These are phyloP conservation scores for Lagodon rhomboides DNA, from an alignment of 2,797 vertebrate genomes.

Conservation along the genomic window DNA sequence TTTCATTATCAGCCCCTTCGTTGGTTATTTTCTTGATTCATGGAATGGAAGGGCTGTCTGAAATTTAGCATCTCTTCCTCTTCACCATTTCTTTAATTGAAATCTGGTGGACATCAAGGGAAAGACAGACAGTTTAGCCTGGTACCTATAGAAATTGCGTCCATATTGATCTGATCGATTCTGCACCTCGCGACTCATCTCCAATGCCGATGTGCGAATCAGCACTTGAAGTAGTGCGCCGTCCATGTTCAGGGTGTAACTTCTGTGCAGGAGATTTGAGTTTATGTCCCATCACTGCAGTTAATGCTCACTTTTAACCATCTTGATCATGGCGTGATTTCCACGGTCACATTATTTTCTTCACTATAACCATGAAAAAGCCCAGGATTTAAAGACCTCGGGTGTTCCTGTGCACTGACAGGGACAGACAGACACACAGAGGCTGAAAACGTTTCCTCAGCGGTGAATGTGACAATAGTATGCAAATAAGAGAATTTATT, in stretches of 20 bases:
- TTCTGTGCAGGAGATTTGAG: not conserved
- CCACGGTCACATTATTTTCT: not conserved
- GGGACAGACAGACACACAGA: conserved; percentile 10
- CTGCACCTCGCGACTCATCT: not conserved
- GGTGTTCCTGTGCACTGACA: not conserved
- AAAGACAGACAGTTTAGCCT: not conserved
- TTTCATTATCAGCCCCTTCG: not conserved
- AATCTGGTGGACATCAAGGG: not conserved
- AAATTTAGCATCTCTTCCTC: not conserved
- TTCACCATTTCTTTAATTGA: not conserved
- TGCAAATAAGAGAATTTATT: conserved; percentile 8
- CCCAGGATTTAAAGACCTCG: not conserved
- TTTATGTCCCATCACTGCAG: not conserved
- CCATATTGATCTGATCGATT: not conserved
- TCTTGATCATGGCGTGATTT: not conserved
- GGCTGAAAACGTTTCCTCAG: not conserved
- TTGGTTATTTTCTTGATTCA: not conserved
- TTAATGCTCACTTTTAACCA: not conserved
- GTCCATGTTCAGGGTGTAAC: not conserved
- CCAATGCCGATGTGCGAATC: not conserved
- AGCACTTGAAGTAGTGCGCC: not conserved
- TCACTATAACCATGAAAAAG: not conserved
- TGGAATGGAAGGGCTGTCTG: no score
- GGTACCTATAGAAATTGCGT: no score
- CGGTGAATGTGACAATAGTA: not conserved